Percentiles rank a stretch among this genome's conserved stretches.
These are phyloP conservation scores for Blastobasis lacticolella DNA, from an alignment of 2,888 invertebrate species.

Conservation along the genomic window DNA sequence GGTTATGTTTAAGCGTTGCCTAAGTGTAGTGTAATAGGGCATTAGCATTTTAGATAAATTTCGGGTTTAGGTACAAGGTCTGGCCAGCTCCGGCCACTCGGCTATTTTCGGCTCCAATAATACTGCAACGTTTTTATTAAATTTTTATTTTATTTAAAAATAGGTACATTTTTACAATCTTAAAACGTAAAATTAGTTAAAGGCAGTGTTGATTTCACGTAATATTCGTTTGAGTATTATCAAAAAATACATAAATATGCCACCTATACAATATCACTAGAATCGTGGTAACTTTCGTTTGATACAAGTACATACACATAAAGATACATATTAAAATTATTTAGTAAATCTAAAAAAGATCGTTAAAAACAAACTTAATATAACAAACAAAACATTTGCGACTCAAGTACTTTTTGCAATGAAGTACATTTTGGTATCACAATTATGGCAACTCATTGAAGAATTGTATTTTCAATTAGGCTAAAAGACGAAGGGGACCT, in stretches of 20 bases:
- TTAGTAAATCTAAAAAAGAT: background rate
- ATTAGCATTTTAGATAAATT: too few relatives aligned
- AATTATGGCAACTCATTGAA: slow-evolving; percentile 55
- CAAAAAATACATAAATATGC: slow-evolving; percentile 25
- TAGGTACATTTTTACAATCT: slow-evolving; percentile 49
- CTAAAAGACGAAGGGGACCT: slow-evolving; percentile 60
- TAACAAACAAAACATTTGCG: slow-evolving; percentile 21
- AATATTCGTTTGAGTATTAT: slow-evolving; percentile 58
- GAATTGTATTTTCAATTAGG: slow-evolving; percentile 20
- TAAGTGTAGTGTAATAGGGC: too few relatives aligned
- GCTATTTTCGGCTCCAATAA: too few relatives aligned
- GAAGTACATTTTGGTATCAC: slow-evolving; percentile 56
- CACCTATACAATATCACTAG: slow-evolving; percentile 28
- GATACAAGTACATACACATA: slow-evolving; percentile 9
- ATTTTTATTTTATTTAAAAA: slow-evolving; percentile 29
- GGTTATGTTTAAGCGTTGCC: too few relatives aligned
- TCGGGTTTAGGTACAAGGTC: too few relatives aligned
- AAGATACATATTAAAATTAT: slow-evolving; percentile 1
- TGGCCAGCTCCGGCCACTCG: too few relatives aligned
- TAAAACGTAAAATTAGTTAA: slow-evolving; percentile 52
- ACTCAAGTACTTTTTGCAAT: slow-evolving; percentile 10
- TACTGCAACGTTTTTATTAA: slow-evolving; percentile 4
- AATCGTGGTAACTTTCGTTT: slow-evolving; percentile 32
- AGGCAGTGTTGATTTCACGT: slow-evolving; percentile 61
- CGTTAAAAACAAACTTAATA: slow-evolving; percentile 18